Base-by-base conservation (phyloP, 2,113 vertebrate species). In the Acanthisitta chloris region DNA sequence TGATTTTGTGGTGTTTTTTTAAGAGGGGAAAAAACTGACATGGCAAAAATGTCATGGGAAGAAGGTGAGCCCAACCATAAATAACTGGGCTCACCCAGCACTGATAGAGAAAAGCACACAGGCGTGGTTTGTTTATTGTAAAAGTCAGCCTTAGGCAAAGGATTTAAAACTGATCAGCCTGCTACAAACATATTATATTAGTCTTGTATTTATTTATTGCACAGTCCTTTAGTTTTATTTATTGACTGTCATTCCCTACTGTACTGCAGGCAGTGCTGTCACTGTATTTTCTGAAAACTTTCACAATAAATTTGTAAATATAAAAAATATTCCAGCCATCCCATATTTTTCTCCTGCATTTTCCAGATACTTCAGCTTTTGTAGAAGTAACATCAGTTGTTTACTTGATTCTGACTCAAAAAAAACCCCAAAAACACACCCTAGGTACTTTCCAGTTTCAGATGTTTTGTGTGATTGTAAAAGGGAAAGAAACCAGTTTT, bases 261-360 rank as follows among this genome's bases (percentile, higher is more conserved):
- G 76, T 86, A 93, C 93, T 94, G 93, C 88, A 90, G 80, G 86
- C 92, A 93, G 33, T 48, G 72, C 82, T 96, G 90, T 96, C 92
- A 84, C 86, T 92, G 82, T 96, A 94, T 96, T 95, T 96, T 86
- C 96, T 93, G 92, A 90, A 96, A 97, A 95, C 76, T 95, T 96
- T 24, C 48, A 38, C 61, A 90, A 65, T 96, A 96, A 90, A 96
- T 95, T 90, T 95, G 80, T 79, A 86, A 86, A 59, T 67, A 59
- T 79, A 31, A 59, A 84, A 96, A 85, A 91, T 69, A 40, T 10
- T 69, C 69, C 52, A 71, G 17, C 40, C 40, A 15, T 79, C 48
- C 55, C 48, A 28, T 93, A 71, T 94, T 96, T 96, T 96, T 74
- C 49, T 91, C 15, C 54, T 36, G 62, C 6, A 0, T 80, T 96